Percentiles rank a stretch among this genome's conserved stretches.
Evolutionary conservation across 2,113 vertebrate species (phyloP).

Genomic region (Murina feae): DNA sequence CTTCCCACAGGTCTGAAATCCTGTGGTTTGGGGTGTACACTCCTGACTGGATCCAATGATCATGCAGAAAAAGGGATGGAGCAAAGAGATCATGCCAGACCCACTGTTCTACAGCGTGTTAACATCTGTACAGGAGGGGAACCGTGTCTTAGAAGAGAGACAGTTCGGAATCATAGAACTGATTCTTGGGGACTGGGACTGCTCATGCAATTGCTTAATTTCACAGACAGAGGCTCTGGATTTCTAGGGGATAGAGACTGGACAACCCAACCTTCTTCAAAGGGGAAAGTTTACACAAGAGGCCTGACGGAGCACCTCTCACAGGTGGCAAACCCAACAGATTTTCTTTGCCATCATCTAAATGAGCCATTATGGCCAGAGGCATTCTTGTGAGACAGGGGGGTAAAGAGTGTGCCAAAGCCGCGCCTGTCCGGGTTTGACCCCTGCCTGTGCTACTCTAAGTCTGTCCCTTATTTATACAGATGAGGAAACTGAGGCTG

Average conservation of each 20-base stretch:
- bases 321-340: not conserved
- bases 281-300: not conserved
- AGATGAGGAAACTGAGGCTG: not conserved
- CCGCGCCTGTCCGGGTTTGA: rapidly evolving
- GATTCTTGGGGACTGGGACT: not conserved
- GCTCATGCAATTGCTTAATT: not conserved
- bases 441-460: no score
- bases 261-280: not conserved
- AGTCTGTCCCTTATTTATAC: not conserved
- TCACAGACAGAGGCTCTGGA: not conserved
- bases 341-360: not conserved
- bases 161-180: not conserved
- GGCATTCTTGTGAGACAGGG: not conserved
- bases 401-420: rapidly evolving
- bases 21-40: not conserved
- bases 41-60: not conserved
- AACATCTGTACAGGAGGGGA: not conserved
- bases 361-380: not conserved
- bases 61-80: not conserved
- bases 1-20: not conserved
- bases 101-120: not conserved
- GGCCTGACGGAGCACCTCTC: not conserved
- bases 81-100: not conserved
- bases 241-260: not conserved
- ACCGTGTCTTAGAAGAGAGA: not conserved